These are phyloP conservation scores for Motacilla tschutschensis DNA, from an alignment of 2,113 vertebrate genomes.

Conservation along the genomic window DNA sequence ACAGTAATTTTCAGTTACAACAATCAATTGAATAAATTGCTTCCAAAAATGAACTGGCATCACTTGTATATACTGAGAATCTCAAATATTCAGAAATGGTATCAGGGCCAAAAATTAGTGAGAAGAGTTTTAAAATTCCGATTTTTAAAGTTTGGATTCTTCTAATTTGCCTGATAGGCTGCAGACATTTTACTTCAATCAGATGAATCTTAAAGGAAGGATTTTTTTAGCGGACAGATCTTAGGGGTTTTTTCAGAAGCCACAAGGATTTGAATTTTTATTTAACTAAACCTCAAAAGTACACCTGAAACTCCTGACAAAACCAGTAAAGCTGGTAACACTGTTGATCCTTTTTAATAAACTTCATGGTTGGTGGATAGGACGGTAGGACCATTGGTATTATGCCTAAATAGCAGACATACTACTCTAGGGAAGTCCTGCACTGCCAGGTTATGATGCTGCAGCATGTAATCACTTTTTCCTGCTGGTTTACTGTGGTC, in stretches of 20 bases:
- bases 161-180: not conserved
- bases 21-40: not conserved
- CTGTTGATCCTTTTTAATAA: not conserved
- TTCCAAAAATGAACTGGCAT: conserved; percentile 3
- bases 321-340: not conserved
- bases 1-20: not conserved
- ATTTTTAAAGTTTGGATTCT: not conserved
- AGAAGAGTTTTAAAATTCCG: not conserved
- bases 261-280: not conserved
- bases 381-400: not conserved
- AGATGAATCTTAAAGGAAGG: not conserved
- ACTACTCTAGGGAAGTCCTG: not conserved
- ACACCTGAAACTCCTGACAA: not conserved
- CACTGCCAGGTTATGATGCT: not conserved
- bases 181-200: not conserved
- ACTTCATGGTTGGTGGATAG: not conserved
- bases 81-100: conserved; percentile 10
- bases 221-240: not conserved
- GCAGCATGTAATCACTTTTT: not conserved
- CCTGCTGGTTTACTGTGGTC: not conserved
- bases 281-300: not conserved
- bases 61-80: not conserved
- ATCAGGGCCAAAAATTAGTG: not conserved
- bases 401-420: not conserved
- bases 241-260: not conserved